Base-by-base conservation (phyloP, 1,140 invertebrate genomes). In the Mya arenaria region DNA sequence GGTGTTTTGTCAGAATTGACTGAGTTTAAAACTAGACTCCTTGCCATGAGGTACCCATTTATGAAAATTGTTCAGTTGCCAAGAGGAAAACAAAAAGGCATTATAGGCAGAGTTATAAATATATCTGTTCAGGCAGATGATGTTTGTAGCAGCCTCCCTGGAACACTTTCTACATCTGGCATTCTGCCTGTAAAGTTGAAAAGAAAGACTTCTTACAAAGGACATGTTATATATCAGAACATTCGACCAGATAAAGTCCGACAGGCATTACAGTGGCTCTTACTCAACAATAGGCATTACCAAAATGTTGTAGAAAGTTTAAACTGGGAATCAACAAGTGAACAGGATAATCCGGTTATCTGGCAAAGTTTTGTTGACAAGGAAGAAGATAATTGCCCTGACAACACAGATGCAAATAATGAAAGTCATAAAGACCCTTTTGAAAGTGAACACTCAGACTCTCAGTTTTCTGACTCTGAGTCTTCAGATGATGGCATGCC, bases 141-240 rank as follows among this genome's bases (percentile, higher is more conserved):
- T 48, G 48, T 69, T 2, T 73, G 58, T 36, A n/a, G 55, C 17
- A 78, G 44, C n/a, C 60, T 84, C 13, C 82, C 82, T 23, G 62
- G 82, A 77, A 63, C 55, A 28, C 66, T 60, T 28, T 25, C 65
- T 34, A 0, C 65, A 63, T 28, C 52, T 17, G 72, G 71, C 15
- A 79, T 84, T 32, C 28, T 82, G 13, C 34, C 78, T 62, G 63
- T 84, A 44, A 81, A 77, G 34, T 65, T 81, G 8, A 84, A 81
- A 58, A 71, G 73, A 36, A 85, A 82, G 44, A 15, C 34, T 23
- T n/a, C 36, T 23, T 84, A 58, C 28, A 78, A 44, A 78, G 60
- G 60, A 13, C 74, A 84, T 65, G 58, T 72, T 13, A 32, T 63
- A 36, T 30, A 44, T 37, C 58, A 82, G 58, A 74, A 44, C 52